Evolutionary conservation across 2,888 invertebrate genomes (phyloP), one percentile per base, ranked within the genome.

Genomic region (Drosophila paramelanica): DNA sequence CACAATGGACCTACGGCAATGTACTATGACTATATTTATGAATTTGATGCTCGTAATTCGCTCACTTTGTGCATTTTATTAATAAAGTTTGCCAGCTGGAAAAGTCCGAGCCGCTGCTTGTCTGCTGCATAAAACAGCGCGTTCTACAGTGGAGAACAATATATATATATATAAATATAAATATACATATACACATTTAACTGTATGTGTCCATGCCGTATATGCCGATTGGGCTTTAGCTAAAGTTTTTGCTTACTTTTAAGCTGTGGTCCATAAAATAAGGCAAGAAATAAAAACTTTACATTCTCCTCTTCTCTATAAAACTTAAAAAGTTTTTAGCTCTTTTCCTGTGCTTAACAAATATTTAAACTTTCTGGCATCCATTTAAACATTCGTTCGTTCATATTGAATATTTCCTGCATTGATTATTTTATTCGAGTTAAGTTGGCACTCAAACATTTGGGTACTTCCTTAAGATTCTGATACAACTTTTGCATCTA

Each of bases 51-150:
- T 74, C 84, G 62, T 83, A 89, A 83, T 78, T 79, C 59, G 69
- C 68, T 74, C 81, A 69, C 74, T 88, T 80, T 73, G 78, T 74
- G 85, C 81, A 77, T 68, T 84, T 89, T 83, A 83, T 83, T 89
- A 89, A 89, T 87, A 83, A 83, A 83, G 83, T 83, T 83, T 82
- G 67, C 45, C 51, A 65, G 57, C 55, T 61, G 41, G 31, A 39
- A 27, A 55, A 17, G 47, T 59, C 73, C 38, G 57, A 60, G 57
- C 42, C 52, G 73, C 56, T 56, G 73, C 56, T 56, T 67, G 74
- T 73, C 75, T 74, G 69, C 51, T 27, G 23, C 73, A 66, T 42
- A 27, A 57, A 41, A 66, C 55, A 13, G 25, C 17, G 20, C 33
- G 39, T 13, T 4, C 36, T 36, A 36, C 36, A 36, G 17, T n/a